A percentile compares a stretch with the other conserved stretches of the same genome.
Conservation (phyloP, 2,888 invertebrate genomes). For the Napeogenes sylphis region DNA sequence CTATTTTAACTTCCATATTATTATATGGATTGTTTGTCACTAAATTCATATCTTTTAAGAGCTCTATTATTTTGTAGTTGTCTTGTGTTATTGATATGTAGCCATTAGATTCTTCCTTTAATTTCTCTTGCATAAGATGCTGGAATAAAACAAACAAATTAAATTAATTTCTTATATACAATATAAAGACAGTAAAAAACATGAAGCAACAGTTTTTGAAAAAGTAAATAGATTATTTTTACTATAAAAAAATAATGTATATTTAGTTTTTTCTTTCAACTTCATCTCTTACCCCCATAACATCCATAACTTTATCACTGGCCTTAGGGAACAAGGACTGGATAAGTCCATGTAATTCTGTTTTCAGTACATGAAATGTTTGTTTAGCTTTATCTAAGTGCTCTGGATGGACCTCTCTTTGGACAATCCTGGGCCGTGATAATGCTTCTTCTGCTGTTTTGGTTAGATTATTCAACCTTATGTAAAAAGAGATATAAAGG, state of each 20-base stretch:
- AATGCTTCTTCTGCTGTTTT: conserved; percentile 52
- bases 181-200: too few relatives aligned
- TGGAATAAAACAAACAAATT: conserved; percentile 38
- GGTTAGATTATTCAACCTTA: conserved; percentile 50
- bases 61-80: conserved; percentile 45
- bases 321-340: conserved; percentile 51
- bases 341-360: conserved; percentile 53
- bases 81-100: conserved; percentile 54
- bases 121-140: conserved; percentile 51
- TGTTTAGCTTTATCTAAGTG: conserved; percentile 56
- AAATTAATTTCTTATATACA: too few relatives aligned
- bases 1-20: conserved; percentile 56
- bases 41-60: conserved; percentile 57
- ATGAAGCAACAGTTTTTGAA: too few relatives aligned
- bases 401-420: conserved; percentile 41
- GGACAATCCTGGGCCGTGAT: conserved; percentile 40
- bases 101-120: conserved; percentile 45
- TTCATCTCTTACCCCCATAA: conserved; percentile 52
- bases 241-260: too few relatives aligned
- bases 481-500: neutral
- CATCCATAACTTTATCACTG: conserved; percentile 42
- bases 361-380: conserved; percentile 53
- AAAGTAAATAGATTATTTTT: too few relatives aligned
- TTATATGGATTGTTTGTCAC: conserved; percentile 60
- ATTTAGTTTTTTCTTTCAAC: too few relatives aligned